A percentile compares a stretch with the other conserved stretches of the same genome.
These are phyloP conservation scores for Drosophila pseudoananassae DNA, from an alignment of 1,140 invertebrate genomes.

Conservation along the genomic window DNA sequence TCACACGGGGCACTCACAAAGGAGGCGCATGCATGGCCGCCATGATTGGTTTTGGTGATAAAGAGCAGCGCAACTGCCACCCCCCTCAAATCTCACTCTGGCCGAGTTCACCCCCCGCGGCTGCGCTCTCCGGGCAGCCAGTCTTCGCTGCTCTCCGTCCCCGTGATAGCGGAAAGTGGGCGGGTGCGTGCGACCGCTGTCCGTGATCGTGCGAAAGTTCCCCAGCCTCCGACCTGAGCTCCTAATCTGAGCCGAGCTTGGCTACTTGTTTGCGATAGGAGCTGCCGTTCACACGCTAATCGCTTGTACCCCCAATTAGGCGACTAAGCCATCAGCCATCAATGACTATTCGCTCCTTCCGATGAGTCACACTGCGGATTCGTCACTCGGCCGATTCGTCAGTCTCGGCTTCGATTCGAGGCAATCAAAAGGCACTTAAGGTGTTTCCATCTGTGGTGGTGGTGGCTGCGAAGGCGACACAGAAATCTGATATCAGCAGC, in stretches of 20 bases:
- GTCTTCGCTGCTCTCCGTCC: background rate
- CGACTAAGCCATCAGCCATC: background rate
- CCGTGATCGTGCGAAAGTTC: slow-evolving; percentile 27
- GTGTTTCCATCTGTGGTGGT: background rate
- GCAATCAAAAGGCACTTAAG: background rate
- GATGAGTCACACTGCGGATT: slow-evolving; percentile 19
- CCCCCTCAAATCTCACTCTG: slow-evolving; percentile 13
- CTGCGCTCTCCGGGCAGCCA: slow-evolving; percentile 22
- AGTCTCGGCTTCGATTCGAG: slow-evolving; percentile 4
- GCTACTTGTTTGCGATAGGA: slow-evolving; percentile 27
- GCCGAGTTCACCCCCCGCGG: slow-evolving; percentile 33
- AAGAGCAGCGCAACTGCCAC: slow-evolving; percentile 44
- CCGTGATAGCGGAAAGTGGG: background rate
- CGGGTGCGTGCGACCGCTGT: background rate
- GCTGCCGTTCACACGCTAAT: slow-evolving; percentile 10
- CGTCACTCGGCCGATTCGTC: slow-evolving; percentile 54
- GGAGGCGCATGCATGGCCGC: slow-evolving; percentile 54
- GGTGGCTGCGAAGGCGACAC: background rate
- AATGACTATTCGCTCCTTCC: background rate
- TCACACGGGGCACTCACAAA: slow-evolving; percentile 28
- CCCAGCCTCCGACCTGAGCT: background rate
- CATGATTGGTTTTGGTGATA: slow-evolving; percentile 72
- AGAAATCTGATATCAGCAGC: slow-evolving; percentile 35
- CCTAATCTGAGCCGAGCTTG: slow-evolving; percentile 5
- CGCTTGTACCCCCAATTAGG: slow-evolving; percentile 55